phyloP scores from a whole-genome alignment of 2,797 vertebrate species.

The Falco novaeseelandiae region DNA sequence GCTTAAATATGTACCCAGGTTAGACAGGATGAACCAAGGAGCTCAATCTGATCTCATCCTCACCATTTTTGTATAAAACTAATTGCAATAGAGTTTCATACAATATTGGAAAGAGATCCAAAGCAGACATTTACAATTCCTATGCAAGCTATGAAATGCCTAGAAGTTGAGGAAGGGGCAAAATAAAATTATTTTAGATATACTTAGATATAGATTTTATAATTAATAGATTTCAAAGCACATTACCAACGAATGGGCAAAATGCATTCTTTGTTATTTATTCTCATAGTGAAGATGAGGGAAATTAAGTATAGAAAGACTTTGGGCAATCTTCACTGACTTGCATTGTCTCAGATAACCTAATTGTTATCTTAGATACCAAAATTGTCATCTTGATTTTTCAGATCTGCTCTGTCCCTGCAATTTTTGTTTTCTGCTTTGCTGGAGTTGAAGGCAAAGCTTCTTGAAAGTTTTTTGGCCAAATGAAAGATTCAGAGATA shows the following conservation, averaged over 20 bases:
- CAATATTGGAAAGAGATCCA: background rate
- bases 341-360: background rate
- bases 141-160: background rate
- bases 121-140: background rate
- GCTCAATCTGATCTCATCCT: background rate
- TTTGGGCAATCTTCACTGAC: background rate
- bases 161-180: background rate
- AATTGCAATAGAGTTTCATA: background rate
- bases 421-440: background rate
- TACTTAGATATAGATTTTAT: background rate
- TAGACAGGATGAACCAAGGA: background rate
- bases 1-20: background rate
- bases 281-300: background rate
- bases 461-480: background rate
- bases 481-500: background rate
- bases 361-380: background rate
- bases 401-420: background rate
- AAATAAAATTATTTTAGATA: background rate
- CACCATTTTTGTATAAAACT: background rate
- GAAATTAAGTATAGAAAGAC: background rate
- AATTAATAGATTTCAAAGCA: background rate
- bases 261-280: background rate
- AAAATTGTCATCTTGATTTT: background rate
- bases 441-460: background rate
- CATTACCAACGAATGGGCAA: background rate